phyloP scores from a whole-genome alignment of 2,113 vertebrate species.

The human (Homo sapiens) region DNA sequence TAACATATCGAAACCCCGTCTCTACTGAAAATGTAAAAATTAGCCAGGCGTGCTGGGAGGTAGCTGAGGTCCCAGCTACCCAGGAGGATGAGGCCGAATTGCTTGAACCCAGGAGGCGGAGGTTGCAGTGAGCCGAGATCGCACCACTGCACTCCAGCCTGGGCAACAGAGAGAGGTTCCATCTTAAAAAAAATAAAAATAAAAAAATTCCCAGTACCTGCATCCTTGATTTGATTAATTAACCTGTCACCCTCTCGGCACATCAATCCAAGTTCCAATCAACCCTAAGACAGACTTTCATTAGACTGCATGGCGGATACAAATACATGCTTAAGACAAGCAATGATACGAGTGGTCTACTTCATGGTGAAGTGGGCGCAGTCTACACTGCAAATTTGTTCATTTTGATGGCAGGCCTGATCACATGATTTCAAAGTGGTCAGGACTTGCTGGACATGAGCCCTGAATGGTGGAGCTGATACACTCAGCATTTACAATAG shows the following conservation, averaged over 20 bases:
- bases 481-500: not conserved
- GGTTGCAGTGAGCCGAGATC: too few species aligned
- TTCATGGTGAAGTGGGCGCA: rapidly evolving
- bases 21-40: too few species aligned
- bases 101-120: too few species aligned
- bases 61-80: too few species aligned
- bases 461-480: not conserved
- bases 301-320: not conserved
- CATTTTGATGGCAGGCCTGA: not conserved
- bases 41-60: too few species aligned
- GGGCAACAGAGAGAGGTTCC: too few species aligned
- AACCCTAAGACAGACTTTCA: rapidly evolving
- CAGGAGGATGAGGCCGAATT: too few species aligned
- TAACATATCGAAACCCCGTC: too few species aligned
- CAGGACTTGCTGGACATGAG: not conserved
- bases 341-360: rapidly evolving
- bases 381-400: rapidly evolving
- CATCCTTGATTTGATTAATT: not conserved
- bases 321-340: rapidly evolving
- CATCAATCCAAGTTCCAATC: not conserved
- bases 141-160: too few species aligned
- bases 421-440: not conserved
- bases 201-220: not conserved
- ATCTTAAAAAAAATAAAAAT: too few species aligned
- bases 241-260: too few species aligned